Base-by-base conservation (phyloP, 2,113 vertebrate species). In the Hemichromis elongatus region DNA sequence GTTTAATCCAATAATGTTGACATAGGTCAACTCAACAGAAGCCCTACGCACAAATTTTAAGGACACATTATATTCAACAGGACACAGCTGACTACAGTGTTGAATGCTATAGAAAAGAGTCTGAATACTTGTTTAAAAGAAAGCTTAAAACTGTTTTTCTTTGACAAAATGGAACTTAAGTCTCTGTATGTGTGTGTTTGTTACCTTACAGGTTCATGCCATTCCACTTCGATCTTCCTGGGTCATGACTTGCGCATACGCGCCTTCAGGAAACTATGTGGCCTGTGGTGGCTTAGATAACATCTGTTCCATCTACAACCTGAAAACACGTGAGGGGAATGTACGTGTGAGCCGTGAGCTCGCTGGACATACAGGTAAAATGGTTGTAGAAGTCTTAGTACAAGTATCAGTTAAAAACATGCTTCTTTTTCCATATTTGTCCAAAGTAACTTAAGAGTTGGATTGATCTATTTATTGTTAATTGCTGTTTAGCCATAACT, bases 301-400 rank as follows among this genome's bases (percentile, higher is more conserved):
- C 96, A 99, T 99, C 92, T 99, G 99, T 92, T 99, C 98, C 94
- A 99, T 99, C 96, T 99, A 99, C 96, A 99, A 99, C 95, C 97
- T 99, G 95, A 99, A 99, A 96, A 99, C 99, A 59, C 98, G 99
- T 12, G 99, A 99, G 96, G 99, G 99, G 92, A 99, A 99, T 86
- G 99, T 99, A 80, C 98, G 98, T 18, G 99, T 99, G 88, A 99
- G 98, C 94, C 98, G 99, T 80, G 99, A 99, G 88, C 96, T 99
- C 77, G 98, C 98, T 37, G 98, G 99, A 93, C 99, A 99, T 89
- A 99, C 99, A 98, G 99, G 99, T 99, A 81, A 40, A 30, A 28
- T 21, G 18, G 50, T 42, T n/a, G 55, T 50, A 30, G 52, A 73
- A 19, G 16, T 50, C 68, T 30, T 73, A 19, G 40, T 24, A 50